A percentile compares a stretch with the other conserved stretches of the same genome.
phyloP scores from a whole-genome alignment of 2,113 vertebrate species.

The Leiothrix lutea region DNA sequence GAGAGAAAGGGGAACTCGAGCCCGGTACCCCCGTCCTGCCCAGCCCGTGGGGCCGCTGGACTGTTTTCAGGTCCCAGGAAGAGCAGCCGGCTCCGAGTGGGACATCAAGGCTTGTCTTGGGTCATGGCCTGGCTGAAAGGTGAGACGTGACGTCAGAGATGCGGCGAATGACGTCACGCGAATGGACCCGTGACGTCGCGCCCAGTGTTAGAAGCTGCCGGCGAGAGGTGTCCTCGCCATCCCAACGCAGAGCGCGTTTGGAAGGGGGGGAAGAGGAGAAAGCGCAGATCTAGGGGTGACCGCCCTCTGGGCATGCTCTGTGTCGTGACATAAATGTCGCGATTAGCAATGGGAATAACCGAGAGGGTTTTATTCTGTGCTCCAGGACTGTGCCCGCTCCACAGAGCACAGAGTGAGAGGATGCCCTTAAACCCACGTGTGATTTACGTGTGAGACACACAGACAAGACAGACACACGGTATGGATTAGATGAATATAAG shows the following conservation, averaged over 20 bases:
- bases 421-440: background rate
- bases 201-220: background rate
- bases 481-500: background rate
- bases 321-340: background rate
- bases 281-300: rapidly evolving
- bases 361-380: background rate
- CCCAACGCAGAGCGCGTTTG: rapidly evolving
- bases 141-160: background rate
- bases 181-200: background rate
- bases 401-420: rapidly evolving
- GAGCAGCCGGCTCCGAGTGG: background rate
- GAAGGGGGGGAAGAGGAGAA: background rate
- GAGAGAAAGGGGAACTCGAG: background rate
- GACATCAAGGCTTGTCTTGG: background rate
- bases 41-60: rapidly evolving
- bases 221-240: background rate
- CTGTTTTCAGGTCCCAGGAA: background rate
- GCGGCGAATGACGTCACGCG: background rate
- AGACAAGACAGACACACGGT: background rate
- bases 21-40: rapidly evolving
- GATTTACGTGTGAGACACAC: rapidly evolving
- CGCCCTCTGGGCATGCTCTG: rapidly evolving
- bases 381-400: rapidly evolving
- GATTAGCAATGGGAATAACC: background rate
- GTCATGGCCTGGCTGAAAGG: background rate